Conservation (phyloP, 2,113 vertebrate species). For the Gavia stellata region DNA sequence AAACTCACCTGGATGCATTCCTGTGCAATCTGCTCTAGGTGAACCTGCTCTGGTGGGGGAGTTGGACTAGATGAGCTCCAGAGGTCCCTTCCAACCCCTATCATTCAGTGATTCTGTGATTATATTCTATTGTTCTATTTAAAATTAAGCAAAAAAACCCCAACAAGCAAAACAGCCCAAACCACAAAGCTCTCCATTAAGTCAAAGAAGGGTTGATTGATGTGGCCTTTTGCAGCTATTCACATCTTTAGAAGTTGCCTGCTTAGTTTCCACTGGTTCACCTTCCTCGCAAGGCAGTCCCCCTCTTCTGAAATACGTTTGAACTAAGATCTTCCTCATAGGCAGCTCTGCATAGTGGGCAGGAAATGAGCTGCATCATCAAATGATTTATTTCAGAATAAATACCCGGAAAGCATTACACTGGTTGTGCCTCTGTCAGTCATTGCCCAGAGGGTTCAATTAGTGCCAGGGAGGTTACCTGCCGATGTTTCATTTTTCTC, state of each 20-base stretch:
- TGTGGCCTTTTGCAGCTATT: background rate
- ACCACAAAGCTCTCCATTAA: background rate
- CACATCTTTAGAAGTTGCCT: background rate
- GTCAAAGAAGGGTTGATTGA: background rate
- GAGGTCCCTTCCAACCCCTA: too few relatives aligned
- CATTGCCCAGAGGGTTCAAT: constrained; percentile 27
- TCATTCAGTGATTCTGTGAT: too few relatives aligned
- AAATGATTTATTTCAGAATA: constrained; percentile 8
- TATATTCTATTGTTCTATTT: background rate
- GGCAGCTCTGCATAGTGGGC: background rate
- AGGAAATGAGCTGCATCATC: background rate
- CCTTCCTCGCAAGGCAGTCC: background rate
- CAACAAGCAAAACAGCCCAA: background rate
- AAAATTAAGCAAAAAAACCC: background rate
- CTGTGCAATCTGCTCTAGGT: too few relatives aligned
- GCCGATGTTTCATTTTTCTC: constrained; percentile 28
- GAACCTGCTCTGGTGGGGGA: too few relatives aligned
- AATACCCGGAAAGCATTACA: background rate
- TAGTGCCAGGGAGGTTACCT: background rate
- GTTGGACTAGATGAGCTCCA: too few relatives aligned
- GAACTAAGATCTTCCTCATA: background rate
- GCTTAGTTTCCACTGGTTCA: background rate
- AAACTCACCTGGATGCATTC: too few relatives aligned
- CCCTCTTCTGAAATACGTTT: background rate
- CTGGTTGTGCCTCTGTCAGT: background rate